Evolutionary conservation across 2,113 vertebrate genomes (phyloP), one percentile per base, ranked within the genome.

Genomic region (Calidris pygmaea): DNA sequence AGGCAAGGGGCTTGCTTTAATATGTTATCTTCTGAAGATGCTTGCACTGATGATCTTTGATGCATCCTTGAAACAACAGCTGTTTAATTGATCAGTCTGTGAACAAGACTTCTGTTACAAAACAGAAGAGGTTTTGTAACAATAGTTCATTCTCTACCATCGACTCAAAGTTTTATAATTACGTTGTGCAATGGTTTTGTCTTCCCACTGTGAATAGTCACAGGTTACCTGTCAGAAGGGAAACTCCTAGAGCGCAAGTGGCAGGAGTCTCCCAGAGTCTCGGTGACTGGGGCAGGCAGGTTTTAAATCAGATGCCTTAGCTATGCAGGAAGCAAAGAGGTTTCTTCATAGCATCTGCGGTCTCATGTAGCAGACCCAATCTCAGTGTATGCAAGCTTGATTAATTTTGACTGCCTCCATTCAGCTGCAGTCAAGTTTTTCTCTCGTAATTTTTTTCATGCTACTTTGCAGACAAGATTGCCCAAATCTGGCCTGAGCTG

Each of bases 401-500:
- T 93, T 95, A 87, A 91, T 90, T 85, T 67, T 95, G 95, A 83
- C 89, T 94, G 93, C 89, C 76, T 96, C 90, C 74, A 94, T 94
- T 95, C 89, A 92, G 83, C 80, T 93, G 80, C 90, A 85, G 84
- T 95, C 67, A 92, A 94, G 89, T 89, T 92, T 90, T 75, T 45
- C 53, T 90, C 71, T 95, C 80, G 29, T 67, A 59, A 73, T 91
- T 74, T 95, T 93, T 91, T 97, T 81, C 23, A n/a, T 90, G 72
- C 81, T 96, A 83, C 91, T 95, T 92, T 84, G 55, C 92, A 95
- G 95, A 96, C 91, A 86, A 95, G 89, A 91, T 94, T 96, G 92
- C 92, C 89, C 95, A 93, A 97, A 96, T 97, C 92, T 95, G 93
- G 91, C 87, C 89, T 59, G 94, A 97, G 87, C 95, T 85, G 96